Evolutionary conservation across 1,140 invertebrate species (phyloP).

Genomic region (Cataglyphis hispanica): DNA sequence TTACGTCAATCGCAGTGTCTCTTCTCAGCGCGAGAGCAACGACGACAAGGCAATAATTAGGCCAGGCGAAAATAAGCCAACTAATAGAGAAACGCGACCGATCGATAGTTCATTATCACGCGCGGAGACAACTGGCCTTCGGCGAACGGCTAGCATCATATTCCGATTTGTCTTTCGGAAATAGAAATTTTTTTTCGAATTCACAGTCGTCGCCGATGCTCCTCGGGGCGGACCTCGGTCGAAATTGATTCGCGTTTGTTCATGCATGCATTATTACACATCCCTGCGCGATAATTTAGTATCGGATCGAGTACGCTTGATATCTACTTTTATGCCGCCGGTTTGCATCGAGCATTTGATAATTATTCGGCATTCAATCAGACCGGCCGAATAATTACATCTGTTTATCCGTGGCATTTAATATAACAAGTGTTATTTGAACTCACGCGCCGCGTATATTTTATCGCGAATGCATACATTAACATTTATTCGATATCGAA

Average conservation of each 20-base stretch:
- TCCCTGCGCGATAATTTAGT: slow-evolving; percentile 64
- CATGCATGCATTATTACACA: slow-evolving; percentile 63
- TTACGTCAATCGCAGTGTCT: background rate
- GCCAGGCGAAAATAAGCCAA: slow-evolving; percentile 54
- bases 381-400: slow-evolving; percentile 72
- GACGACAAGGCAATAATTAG: slow-evolving; percentile 65
- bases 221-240: slow-evolving; percentile 30
- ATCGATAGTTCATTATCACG: slow-evolving; percentile 67
- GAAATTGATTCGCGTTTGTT: slow-evolving; percentile 53
- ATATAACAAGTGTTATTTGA: slow-evolving; percentile 73
- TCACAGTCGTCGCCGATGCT: background rate
- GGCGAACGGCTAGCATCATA: slow-evolving; percentile 24
- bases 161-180: slow-evolving; percentile 54
- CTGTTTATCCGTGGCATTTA: slow-evolving; percentile 74
- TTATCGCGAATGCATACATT: slow-evolving; percentile 56
- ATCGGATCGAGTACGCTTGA: slow-evolving; percentile 49
- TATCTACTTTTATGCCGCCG: slow-evolving; percentile 63
- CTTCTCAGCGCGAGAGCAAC: slow-evolving; percentile 4
- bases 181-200: slow-evolving; percentile 23
- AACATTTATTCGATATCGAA: slow-evolving; percentile 46
- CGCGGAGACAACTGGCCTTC: slow-evolving; percentile 1
- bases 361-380: slow-evolving; percentile 71
- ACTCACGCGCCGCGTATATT: slow-evolving; percentile 55
- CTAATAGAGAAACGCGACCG: slow-evolving; percentile 43
- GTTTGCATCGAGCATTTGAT: slow-evolving; percentile 62